phyloP scores from a whole-genome alignment of 2,888 invertebrate species.

The Caenorhabditis sp. region DNA sequence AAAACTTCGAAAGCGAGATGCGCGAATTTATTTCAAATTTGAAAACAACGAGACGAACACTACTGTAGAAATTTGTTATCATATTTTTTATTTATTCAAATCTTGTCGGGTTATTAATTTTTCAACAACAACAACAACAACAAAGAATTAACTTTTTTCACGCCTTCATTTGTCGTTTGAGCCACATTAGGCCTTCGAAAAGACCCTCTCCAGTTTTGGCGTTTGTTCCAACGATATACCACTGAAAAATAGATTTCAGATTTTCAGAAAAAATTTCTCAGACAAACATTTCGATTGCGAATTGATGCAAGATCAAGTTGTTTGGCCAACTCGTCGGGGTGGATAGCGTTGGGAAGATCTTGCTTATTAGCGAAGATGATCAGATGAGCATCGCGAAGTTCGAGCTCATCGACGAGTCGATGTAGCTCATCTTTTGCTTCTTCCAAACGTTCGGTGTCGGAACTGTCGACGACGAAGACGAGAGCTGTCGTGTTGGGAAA shows the following conservation, averaged over 20 bases:
- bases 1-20: neutral
- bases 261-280: neutral
- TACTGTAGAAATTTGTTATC: neutral
- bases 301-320: slow-evolving; percentile 20
- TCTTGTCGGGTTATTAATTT: neutral
- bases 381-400: slow-evolving; percentile 16
- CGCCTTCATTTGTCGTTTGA: slow-evolving; percentile 31
- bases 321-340: slow-evolving; percentile 12
- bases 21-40: neutral
- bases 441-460: slow-evolving; percentile 17
- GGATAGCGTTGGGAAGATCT: slow-evolving; percentile 28
- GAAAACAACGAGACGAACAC: neutral
- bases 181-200: slow-evolving; percentile 33
- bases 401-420: neutral
- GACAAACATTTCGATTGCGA: slow-evolving; percentile 20
- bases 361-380: slow-evolving; percentile 41
- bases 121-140: too few species aligned
- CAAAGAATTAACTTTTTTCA: slow-evolving; percentile 4
- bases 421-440: slow-evolving; percentile 24
- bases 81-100: neutral
- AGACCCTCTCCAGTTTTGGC: slow-evolving; percentile 33
- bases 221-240: slow-evolving; percentile 30
- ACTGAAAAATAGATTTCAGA: too few species aligned
- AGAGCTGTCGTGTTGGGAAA: slow-evolving; percentile 77
- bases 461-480: slow-evolving; percentile 38